A percentile compares a stretch with the other conserved stretches of the same genome.
These are phyloP conservation scores for Acanthochromis polyacanthus DNA, from an alignment of 2,113 vertebrate species.

Conservation along the genomic window DNA sequence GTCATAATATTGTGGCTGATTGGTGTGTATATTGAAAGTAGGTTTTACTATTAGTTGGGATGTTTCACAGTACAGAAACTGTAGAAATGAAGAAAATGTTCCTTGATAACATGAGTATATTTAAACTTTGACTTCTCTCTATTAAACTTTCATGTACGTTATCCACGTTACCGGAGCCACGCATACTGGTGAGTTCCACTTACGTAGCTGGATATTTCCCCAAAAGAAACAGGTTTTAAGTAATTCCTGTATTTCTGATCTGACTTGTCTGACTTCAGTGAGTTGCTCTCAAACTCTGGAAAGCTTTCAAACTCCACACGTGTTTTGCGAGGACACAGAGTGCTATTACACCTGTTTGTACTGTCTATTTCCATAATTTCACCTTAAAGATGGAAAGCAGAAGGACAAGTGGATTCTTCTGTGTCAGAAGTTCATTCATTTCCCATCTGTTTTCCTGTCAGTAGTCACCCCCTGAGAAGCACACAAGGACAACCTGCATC, in stretches of 20 bases:
- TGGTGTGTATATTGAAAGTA: too few relatives aligned
- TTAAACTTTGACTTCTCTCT: too few relatives aligned
- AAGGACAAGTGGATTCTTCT: not conserved
- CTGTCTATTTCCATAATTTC: not conserved
- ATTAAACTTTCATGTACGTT: too few relatives aligned
- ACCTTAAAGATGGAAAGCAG: slow-evolving; percentile 15
- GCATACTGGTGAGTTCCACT: too few relatives aligned
- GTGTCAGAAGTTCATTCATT: slow-evolving; percentile 13
- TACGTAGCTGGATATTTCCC: too few relatives aligned
- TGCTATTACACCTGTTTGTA: not conserved
- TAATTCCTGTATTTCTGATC: not conserved
- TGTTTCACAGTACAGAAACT: too few relatives aligned
- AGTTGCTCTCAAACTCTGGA: not conserved
- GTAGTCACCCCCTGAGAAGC: slow-evolving; percentile 2
- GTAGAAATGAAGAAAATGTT: too few relatives aligned
- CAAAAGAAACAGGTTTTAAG: too few relatives aligned
- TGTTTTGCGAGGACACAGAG: not conserved
- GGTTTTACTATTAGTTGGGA: too few relatives aligned
- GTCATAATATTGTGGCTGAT: too few relatives aligned
- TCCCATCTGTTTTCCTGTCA: slow-evolving; percentile 37
- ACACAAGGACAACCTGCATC: slow-evolving; percentile 9
- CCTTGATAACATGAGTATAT: too few relatives aligned
- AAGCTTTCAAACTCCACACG: not conserved
- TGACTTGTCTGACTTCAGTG: not conserved
- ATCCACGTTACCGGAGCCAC: too few relatives aligned